phyloP scores from a whole-genome alignment of 2,113 vertebrate genomes.

The Siniperca chuatsi region DNA sequence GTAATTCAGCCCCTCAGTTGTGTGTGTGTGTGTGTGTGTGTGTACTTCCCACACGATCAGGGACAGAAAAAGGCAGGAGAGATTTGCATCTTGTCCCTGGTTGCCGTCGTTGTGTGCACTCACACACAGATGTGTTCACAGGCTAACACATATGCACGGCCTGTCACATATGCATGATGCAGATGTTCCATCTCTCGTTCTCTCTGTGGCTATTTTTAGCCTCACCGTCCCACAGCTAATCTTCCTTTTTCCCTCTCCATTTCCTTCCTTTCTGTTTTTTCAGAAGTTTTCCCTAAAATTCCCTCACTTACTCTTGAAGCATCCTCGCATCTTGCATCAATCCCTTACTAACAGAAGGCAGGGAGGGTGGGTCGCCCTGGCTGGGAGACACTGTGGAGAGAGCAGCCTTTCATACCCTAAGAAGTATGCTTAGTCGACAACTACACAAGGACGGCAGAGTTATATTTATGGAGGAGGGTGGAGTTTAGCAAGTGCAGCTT shows the following conservation, averaged over 20 bases:
- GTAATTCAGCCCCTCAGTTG: constrained; percentile 39
- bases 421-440: constrained; percentile 42
- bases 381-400: constrained; percentile 37
- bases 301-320: constrained; percentile 7
- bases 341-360: constrained; percentile 39
- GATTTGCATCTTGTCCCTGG: constrained; percentile 30
- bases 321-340: constrained; percentile 21
- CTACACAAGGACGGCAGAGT: constrained; percentile 40
- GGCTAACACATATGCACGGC: constrained; percentile 4
- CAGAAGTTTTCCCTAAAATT: constrained; percentile 20
- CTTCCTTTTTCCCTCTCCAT: constrained; percentile 2
- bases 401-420: constrained; percentile 39
- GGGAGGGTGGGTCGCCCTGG: constrained; percentile 19
- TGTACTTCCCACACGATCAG: constrained; percentile 10
- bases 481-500: constrained; percentile 31
- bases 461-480: constrained; percentile 20
- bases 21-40: constrained; percentile 17
- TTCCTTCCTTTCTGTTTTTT: constrained; percentile 18
- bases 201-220: constrained; percentile 60
- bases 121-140: constrained; percentile 12
- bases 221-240: constrained; percentile 27
- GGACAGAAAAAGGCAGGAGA: neutral
- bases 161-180: constrained; percentile 35
- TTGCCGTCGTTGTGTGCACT: neutral
- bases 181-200: constrained; percentile 52